Conservation (phyloP, 2,113 vertebrate genomes). For the Pomatostomus ruficeps region DNA sequence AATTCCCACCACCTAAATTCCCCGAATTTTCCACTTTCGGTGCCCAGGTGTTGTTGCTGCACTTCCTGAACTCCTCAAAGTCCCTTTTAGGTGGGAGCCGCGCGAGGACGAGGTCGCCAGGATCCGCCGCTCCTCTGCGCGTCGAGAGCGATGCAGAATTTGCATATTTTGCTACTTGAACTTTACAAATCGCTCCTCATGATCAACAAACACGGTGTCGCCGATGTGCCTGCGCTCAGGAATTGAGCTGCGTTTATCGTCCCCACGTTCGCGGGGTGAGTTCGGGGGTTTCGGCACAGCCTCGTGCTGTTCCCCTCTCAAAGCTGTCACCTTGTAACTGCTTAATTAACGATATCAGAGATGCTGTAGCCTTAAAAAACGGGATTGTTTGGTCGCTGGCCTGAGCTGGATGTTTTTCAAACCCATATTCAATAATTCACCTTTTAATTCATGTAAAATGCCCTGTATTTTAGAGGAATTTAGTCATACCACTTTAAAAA, state of each 20-base stretch:
- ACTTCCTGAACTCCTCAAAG: background rate
- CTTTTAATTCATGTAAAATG: background rate
- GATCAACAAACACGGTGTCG: slow-evolving; percentile 54
- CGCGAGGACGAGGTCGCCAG: background rate
- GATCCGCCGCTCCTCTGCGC: background rate
- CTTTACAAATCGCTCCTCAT: slow-evolving; percentile 40
- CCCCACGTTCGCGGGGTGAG: background rate
- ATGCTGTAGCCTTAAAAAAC: background rate
- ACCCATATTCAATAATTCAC: background rate
- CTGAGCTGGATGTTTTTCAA: background rate
- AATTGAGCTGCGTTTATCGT: slow-evolving; percentile 35
- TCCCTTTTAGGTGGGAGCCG: background rate
- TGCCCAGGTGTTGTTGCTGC: background rate
- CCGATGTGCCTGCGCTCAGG: background rate
- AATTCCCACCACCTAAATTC: background rate
- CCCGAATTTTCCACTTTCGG: background rate
- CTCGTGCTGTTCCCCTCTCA: background rate
- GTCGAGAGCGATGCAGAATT: background rate
- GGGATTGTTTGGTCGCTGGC: background rate
- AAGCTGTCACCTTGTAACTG: background rate
- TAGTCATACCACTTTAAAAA: background rate
- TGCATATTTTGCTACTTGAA: slow-evolving; percentile 13
- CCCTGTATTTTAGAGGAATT: background rate
- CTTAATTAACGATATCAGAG: background rate
- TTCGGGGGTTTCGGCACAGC: background rate